phyloP scores from a whole-genome alignment of 2,797 vertebrate species.

The Lepilemur ruficaudatus region DNA sequence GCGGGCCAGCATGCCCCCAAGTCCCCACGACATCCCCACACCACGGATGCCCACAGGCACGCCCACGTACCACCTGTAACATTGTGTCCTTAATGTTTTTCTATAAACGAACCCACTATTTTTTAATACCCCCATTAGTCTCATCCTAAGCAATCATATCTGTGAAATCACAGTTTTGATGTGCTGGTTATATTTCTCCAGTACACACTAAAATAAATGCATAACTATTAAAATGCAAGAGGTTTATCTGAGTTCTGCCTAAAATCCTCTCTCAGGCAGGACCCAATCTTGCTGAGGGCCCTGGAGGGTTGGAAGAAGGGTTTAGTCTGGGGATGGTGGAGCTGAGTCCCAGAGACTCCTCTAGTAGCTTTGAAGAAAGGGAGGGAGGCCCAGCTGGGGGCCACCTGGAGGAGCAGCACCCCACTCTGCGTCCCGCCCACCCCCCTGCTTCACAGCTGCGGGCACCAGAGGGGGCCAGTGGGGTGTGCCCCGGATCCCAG shows the following conservation, averaged over 20 bases:
- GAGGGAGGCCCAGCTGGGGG: not conserved
- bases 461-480: not conserved
- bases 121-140: constrained; percentile 14
- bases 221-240: constrained; percentile 49
- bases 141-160: constrained; percentile 60
- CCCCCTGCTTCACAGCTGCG: not conserved
- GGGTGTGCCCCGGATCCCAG: not conserved
- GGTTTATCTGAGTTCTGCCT: constrained; percentile 34
- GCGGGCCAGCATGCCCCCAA: not conserved
- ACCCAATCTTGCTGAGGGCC: not conserved
- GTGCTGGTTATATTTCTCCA: constrained; percentile 62
- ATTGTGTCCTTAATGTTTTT: not conserved
- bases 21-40: not conserved
- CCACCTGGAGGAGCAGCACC: no score
- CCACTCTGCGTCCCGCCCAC: not conserved
- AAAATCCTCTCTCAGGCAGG: not conserved
- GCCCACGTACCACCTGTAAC: not conserved
- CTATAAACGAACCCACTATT: constrained; percentile 47
- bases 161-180: constrained; percentile 64
- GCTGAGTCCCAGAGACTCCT: not conserved
- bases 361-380: not conserved
- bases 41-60: accelerated
- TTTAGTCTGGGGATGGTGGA: not conserved
- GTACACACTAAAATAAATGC: constrained; percentile 67
- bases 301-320: not conserved